Base-by-base conservation (phyloP, 2,797 vertebrate species). In the Novumbra hubbsi region DNA sequence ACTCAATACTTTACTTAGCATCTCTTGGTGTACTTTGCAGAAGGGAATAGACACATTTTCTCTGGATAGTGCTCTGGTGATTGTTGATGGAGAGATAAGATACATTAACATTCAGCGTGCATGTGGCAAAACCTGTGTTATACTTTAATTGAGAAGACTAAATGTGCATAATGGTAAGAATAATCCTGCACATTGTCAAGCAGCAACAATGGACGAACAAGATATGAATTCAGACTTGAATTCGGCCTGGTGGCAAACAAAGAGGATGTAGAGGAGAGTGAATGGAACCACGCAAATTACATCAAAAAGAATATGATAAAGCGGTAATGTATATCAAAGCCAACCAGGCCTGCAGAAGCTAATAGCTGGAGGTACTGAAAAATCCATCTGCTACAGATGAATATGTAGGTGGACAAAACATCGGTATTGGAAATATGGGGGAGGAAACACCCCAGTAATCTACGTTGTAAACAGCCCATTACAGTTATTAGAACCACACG, bases 221-320 rank as follows among this genome's bases (percentile, higher is more conserved):
- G 75, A 79, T 84, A 90, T 75, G n/a, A 87, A 90, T 89, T 90
- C 89, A 88, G 81, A 90, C 88, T 86, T 92, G 81, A 90, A 88
- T 86, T 92, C 91, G 88, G 81, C 88, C 85, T 81, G 77, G 76
- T 76, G 82, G 86, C 88, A 88, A 92, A 92, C 88, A 92, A 92
- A 89, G 84, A 77, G 78, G 78, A 76, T 82, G 83, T 87, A 80
- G 85, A 88, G 81, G 82, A 90, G 91, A 91, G 87, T 89, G 92
- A 92, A 91, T 90, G 90, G 89, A 92, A 90, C 86, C 82, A 70
- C 87, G 75, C 64, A 72, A 85, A 87, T 78, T 41, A 64, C 78
- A 87, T 83, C 88, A 90, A 85, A 90, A 85, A 83, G 75, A 79
- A 71, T 1, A 76, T 84, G 90, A 92, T 89, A 91, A 86, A 91